Evolutionary conservation across 1,140 invertebrate species (phyloP).

Genomic region (Parasteatoda tepidariorum): DNA sequence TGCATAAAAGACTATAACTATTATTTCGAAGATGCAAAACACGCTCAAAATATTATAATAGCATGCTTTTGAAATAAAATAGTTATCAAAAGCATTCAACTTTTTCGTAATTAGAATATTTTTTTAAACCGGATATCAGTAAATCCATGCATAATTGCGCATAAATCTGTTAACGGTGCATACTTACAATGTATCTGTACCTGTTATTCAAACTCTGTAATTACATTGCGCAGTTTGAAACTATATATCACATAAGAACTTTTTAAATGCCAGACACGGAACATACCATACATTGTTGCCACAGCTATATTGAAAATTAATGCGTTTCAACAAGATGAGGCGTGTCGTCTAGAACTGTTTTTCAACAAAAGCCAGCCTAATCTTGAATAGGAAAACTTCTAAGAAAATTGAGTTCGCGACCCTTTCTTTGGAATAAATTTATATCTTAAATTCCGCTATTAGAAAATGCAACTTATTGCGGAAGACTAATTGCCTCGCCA

Average conservation of each 20-base stretch:
- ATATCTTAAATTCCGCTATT: not conserved
- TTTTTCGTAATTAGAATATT: too few species aligned
- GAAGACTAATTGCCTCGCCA: not conserved
- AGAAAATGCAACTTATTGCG: not conserved
- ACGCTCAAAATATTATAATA: too few species aligned
- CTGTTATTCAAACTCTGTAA: not conserved
- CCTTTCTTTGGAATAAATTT: not conserved
- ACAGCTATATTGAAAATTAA: not conserved
- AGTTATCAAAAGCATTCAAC: too few species aligned
- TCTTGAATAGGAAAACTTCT: not conserved
- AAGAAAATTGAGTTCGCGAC: not conserved
- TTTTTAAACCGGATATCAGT: too few species aligned
- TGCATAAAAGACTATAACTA: too few species aligned
- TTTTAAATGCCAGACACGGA: not conserved
- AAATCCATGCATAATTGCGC: too few species aligned
- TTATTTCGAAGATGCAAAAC: too few species aligned
- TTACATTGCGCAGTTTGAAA: not conserved
- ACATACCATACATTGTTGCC: not conserved
- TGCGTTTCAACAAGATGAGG: not conserved
- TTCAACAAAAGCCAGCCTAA: not conserved
- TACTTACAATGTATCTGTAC: not conserved
- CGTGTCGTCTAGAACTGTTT: not conserved
- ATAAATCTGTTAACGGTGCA: too few species aligned
- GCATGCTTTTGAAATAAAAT: too few species aligned
- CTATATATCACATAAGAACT: not conserved